These are phyloP conservation scores for Buphagus erythrorhynchus DNA, from an alignment of 2,797 vertebrate species.

Conservation along the genomic window DNA sequence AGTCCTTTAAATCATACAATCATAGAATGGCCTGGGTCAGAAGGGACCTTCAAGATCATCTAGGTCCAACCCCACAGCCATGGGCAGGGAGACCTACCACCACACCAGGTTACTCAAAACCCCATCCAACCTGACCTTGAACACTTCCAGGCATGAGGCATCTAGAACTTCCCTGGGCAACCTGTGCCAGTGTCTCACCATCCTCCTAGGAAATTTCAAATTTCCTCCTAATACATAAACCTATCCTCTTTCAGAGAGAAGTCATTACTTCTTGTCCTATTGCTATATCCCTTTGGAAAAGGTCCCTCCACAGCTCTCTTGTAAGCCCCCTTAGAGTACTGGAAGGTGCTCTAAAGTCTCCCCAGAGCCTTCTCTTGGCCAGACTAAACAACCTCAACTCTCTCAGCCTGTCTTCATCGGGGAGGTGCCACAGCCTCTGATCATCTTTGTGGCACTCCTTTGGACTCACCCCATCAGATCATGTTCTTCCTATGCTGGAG, in stretches of 20 bases:
- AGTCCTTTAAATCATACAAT: neutral
- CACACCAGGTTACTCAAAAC: neutral
- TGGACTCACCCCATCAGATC: fast-evolving
- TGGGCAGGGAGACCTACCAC: neutral
- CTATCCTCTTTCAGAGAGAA: neutral
- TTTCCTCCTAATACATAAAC: neutral
- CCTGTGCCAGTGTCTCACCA: neutral
- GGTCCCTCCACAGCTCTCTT: neutral
- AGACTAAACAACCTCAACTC: neutral
- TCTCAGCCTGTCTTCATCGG: neutral
- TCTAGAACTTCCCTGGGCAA: neutral
- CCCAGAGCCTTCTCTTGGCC: neutral
- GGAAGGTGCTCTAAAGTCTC: neutral
- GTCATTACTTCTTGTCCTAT: neutral
- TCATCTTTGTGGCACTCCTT: neutral
- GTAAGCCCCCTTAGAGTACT: neutral
- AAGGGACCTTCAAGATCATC: neutral
- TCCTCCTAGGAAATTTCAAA: neutral
- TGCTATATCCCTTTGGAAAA: neutral
- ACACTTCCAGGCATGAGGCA: neutral
- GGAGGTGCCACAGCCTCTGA: neutral
- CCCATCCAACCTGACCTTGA: neutral
- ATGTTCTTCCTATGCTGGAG: neutral
- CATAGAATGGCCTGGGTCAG: neutral
- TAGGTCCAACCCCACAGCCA: neutral